Percentiles rank a stretch among this genome's conserved stretches.
These are phyloP conservation scores for Cochlearius cochlearius DNA, from an alignment of 2,113 vertebrate species.

Conservation along the genomic window DNA sequence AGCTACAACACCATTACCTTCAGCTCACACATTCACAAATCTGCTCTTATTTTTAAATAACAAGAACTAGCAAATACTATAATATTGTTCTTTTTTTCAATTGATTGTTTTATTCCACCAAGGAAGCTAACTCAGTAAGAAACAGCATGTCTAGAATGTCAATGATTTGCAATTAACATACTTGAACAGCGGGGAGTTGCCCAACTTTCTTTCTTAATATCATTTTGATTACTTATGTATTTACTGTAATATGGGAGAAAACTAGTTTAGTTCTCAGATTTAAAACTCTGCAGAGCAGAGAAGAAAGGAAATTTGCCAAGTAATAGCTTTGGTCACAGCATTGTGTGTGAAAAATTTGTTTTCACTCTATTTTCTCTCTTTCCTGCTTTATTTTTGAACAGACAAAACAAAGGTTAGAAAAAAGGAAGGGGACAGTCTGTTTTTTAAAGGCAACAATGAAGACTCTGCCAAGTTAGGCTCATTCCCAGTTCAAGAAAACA, in stretches of 20 bases:
- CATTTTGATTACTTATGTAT: background rate
- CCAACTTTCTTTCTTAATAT: background rate
- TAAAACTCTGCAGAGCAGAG: background rate
- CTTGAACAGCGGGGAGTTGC: background rate
- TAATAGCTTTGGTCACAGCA: background rate
- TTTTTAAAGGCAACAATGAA: background rate
- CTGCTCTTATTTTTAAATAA: background rate
- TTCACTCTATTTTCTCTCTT: background rate
- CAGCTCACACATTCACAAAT: background rate
- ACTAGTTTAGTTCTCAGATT: background rate
- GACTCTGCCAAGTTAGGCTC: background rate
- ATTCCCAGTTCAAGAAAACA: background rate
- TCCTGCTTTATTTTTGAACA: background rate
- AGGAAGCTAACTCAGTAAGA: background rate
- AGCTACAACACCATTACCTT: background rate
- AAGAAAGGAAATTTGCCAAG: background rate
- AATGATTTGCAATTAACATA: slow-evolving; percentile 10
- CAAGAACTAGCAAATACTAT: background rate
- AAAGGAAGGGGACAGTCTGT: background rate
- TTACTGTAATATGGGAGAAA: background rate
- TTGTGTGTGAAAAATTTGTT: background rate
- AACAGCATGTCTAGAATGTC: background rate
- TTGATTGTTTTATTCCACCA: background rate
- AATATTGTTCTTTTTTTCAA: background rate
- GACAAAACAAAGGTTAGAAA: background rate